Conservation (phyloP, 2,888 invertebrate genomes). For the Ormyrus pomaceus region DNA sequence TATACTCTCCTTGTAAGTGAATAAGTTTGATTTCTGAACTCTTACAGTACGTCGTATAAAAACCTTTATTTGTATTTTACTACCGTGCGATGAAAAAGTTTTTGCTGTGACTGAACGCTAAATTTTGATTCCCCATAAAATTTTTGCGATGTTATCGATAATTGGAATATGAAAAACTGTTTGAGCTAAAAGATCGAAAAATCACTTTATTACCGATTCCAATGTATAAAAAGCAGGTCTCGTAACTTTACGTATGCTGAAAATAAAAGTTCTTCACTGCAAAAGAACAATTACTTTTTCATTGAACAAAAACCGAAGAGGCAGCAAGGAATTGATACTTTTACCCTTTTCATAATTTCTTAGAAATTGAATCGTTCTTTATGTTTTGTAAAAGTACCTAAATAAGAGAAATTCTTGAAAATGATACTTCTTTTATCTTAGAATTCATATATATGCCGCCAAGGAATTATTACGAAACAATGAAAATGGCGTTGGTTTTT, state of each 20-base stretch:
- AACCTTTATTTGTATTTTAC: slow-evolving; percentile 31
- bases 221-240: neutral
- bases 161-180: slow-evolving; percentile 21
- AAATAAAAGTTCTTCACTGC: slow-evolving; percentile 29
- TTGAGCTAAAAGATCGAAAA: neutral
- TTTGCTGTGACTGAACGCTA: slow-evolving; percentile 1
- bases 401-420: slow-evolving; percentile 7
- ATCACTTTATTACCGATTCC: neutral
- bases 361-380: too few relatives aligned
- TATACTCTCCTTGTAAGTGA: too few relatives aligned
- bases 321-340: too few relatives aligned
- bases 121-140: slow-evolving; percentile 43
- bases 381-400: too few relatives aligned
- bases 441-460: slow-evolving; percentile 19
- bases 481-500: slow-evolving; percentile 45
- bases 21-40: slow-evolving; percentile 47
- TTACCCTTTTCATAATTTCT: too few relatives aligned
- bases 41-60: slow-evolving; percentile 15
- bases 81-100: slow-evolving; percentile 34
- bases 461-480: slow-evolving; percentile 55
- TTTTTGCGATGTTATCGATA: slow-evolving; percentile 31
- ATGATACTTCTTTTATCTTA: slow-evolving; percentile 49
- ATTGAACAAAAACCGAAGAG: too few relatives aligned
- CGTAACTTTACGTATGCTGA: neutral
- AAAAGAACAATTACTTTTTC: neutral